phyloP scores from a whole-genome alignment of 1,140 invertebrate genomes.

The Lucilia sericata region DNA sequence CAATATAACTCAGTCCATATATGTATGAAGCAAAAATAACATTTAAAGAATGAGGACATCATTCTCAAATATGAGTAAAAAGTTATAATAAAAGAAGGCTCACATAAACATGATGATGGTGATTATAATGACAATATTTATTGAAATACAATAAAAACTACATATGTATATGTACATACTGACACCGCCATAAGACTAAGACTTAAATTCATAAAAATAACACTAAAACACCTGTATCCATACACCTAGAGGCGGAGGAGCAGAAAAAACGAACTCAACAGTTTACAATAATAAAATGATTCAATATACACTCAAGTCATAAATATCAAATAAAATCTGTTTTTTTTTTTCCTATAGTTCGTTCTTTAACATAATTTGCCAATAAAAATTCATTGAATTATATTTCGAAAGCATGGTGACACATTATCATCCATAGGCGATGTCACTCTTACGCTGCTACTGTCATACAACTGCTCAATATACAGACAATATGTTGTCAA shows the following conservation, averaged over 20 bases:
- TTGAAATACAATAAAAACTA: slow-evolving; percentile 36
- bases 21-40: too few relatives aligned
- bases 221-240: slow-evolving; percentile 19
- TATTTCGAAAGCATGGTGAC: slow-evolving; percentile 45
- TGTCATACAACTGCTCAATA: neutral
- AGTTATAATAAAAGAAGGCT: neutral
- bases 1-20: neutral
- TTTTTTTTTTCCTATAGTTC: neutral
- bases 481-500: neutral
- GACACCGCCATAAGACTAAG: neutral
- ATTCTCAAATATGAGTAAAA: neutral
- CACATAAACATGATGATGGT: neutral
- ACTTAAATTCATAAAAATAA: neutral
- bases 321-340: slow-evolving; percentile 33
- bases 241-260: neutral
- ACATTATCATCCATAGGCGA: slow-evolving; percentile 13
- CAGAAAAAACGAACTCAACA: neutral
- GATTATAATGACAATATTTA: neutral
- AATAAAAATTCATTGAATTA: slow-evolving; percentile 49
- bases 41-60: too few relatives aligned
- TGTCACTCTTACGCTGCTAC: neutral
- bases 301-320: neutral
- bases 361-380: slow-evolving; percentile 47
- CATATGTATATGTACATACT: too few relatives aligned
- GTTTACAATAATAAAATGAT: neutral